Percentiles rank a stretch among this genome's conserved stretches.
These are phyloP conservation scores for Protomyctophum bolini DNA, from an alignment of 2,113 vertebrate genomes.

Conservation along the genomic window DNA sequence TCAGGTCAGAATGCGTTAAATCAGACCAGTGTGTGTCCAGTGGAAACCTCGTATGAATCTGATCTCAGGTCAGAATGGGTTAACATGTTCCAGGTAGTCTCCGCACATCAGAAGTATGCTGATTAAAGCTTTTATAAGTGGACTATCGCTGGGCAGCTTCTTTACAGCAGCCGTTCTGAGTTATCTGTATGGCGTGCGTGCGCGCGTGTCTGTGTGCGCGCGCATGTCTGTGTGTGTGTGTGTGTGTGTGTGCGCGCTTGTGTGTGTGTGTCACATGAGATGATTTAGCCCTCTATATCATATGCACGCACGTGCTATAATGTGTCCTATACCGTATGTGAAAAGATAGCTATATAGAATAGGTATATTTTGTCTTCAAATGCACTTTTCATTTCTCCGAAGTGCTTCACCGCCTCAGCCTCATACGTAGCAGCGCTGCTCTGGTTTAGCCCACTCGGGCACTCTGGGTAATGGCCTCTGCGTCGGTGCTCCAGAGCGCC, in stretches of 20 bases:
- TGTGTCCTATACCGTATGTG: constrained; percentile 37
- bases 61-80: no score
- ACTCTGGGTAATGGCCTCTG: constrained; percentile 78
- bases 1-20: no score
- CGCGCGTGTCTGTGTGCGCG: no score
- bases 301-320: constrained; percentile 31
- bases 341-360: constrained; percentile 29
- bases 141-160: no score
- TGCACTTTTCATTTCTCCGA: constrained; percentile 69
- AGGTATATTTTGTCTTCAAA: constrained; percentile 41
- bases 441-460: constrained; percentile 60
- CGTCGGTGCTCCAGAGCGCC: constrained; percentile 61
- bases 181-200: no score
- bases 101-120: background rate
- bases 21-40: no score
- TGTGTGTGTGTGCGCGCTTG: no score
- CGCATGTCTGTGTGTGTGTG: no score
- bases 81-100: background rate
- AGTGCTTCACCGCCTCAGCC: constrained; percentile 52
- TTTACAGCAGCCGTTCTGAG: no score
- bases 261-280: no score
- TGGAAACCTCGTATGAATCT: no score
- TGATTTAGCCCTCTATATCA: background rate
- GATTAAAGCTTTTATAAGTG: background rate
- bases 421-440: constrained; percentile 33